These are phyloP conservation scores for Coregonus clupeaformis DNA, from an alignment of 2,113 vertebrate genomes.

Conservation along the genomic window DNA sequence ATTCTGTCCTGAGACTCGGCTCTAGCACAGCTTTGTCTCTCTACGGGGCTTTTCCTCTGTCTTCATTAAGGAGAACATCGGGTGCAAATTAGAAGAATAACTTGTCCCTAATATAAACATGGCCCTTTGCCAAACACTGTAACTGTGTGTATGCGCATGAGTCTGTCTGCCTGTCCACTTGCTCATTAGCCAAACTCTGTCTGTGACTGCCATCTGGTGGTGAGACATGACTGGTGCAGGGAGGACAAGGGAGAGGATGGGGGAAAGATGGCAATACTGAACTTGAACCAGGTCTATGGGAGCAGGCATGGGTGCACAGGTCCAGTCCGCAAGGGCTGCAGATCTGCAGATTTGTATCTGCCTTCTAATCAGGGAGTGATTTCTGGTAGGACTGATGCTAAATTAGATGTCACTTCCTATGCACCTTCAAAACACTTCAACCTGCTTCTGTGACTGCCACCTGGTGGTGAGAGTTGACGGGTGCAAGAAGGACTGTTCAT, in stretches of 20 bases:
- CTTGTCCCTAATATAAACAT: neutral
- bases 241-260: neutral
- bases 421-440: too few relatives aligned
- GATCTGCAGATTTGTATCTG: too few relatives aligned
- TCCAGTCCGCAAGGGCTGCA: too few relatives aligned
- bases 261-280: too few relatives aligned
- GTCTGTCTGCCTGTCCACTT: neutral
- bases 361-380: too few relatives aligned
- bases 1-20: neutral
- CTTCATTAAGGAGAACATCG: slow-evolving; percentile 9
- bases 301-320: too few relatives aligned
- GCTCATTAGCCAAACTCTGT: neutral
- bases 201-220: neutral
- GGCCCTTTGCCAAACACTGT: neutral
- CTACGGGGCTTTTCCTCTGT: neutral
- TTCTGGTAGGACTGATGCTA: too few relatives aligned
- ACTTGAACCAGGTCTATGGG: too few relatives aligned
- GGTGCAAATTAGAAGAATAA: slow-evolving; percentile 7
- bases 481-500: neutral
- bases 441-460: neutral
- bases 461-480: neutral
- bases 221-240: neutral
- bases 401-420: too few relatives aligned
- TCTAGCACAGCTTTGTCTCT: neutral
- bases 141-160: too few relatives aligned